Base-by-base conservation (phyloP, 2,888 invertebrate genomes). In the Eudasyphora cyanicolor region DNA sequence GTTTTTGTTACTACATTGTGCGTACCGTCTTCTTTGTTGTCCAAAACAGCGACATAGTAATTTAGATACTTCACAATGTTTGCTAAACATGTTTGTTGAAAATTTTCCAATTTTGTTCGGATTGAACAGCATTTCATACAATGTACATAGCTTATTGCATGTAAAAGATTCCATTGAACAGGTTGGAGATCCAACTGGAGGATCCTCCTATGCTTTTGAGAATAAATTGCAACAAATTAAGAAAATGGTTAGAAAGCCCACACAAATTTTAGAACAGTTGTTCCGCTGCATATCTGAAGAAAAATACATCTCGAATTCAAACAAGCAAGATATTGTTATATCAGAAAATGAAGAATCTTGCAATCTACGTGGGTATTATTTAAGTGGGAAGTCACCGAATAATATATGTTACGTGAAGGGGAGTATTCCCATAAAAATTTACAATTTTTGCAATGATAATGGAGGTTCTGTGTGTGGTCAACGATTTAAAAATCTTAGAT, bases 41-140 rank as follows among this genome's bases (percentile, higher is more conserved):
- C 67, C 67, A 67, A 42, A 75, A 32, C 45, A 35, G 19, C 32
- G 27, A 49, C 29, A 32, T 6, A 54, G 24, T 19, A 76, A 76
- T 24, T 32, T 70, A 49, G 73, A 82, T 10, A 84, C 79, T 80
- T 82, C 83, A 32, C 49, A 85, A 42, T 24, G 69, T 35, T 62
- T 86, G n/a, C 49, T 86, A 21, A 54, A 82, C 54, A 69, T 86
- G 76, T 86, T 85, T 85, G 77, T 86, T 12, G 54, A 82, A 79
- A 84, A 76, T 69, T 87, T 85, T 69, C 76, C 29, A 62, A 69
- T 57, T 75, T 60, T 87, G n/a, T 86, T 86, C 82, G 86, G 86
- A 14, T n/a, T 4, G 19, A 12, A 60, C 51, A 80, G 70, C 42
- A 27, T 80, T 70, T 80, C 80, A 0, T 80, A 69, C 32, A 80